A percentile compares a stretch with the other conserved stretches of the same genome.
phyloP scores from a whole-genome alignment of 2,797 vertebrate species.

The Tiaroga cobitis region DNA sequence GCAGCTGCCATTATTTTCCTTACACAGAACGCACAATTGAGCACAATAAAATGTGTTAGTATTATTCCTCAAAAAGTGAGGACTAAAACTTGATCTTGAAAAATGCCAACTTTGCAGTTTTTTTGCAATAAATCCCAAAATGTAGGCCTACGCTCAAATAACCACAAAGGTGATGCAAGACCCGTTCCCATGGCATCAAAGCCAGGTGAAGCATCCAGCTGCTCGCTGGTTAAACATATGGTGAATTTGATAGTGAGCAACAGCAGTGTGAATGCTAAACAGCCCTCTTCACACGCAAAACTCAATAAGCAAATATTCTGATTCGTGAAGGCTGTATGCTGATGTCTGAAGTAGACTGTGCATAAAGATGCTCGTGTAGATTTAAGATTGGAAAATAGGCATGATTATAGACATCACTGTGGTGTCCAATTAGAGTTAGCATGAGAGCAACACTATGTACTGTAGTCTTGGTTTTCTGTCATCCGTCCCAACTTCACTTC shows the following conservation, averaged over 20 bases:
- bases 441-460: neutral
- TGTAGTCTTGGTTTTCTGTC: constrained; percentile 10
- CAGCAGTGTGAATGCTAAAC: constrained; percentile 27
- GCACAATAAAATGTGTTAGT: neutral
- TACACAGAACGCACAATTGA: too few species aligned
- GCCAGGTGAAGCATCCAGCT: constrained; percentile 22
- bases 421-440: constrained; percentile 8
- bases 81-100: neutral
- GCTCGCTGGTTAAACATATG: constrained; percentile 31
- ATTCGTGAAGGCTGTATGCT: neutral
- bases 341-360: constrained; percentile 10
- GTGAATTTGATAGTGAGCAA: constrained; percentile 20
- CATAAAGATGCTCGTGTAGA: constrained; percentile 4
- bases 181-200: constrained; percentile 38
- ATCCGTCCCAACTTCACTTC: neutral
- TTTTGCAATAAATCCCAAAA: neutral
- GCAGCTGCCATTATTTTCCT: neutral
- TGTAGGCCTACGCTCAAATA: neutral
- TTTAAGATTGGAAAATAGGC: constrained; percentile 30
- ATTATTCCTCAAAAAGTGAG: neutral
- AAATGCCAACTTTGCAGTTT: neutral
- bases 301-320: neutral
- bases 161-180: neutral
- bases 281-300: constrained; percentile 24
- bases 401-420: neutral